These are phyloP conservation scores for Ephialtes manifestator DNA, from an alignment of 2,888 invertebrate genomes.

Conservation along the genomic window DNA sequence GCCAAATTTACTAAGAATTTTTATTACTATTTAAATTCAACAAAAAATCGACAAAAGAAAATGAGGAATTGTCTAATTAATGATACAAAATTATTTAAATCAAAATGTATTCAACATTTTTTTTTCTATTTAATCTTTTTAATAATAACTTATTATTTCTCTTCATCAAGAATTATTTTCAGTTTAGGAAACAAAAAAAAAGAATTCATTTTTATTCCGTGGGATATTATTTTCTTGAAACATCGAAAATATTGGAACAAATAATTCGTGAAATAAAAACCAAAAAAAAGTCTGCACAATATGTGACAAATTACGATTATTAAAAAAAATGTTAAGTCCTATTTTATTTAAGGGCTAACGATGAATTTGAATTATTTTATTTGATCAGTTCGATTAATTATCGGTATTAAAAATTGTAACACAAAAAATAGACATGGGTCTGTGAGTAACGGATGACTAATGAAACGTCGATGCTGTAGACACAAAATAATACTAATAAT, in stretches of 20 bases:
- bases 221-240: too few species aligned
- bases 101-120: too few species aligned
- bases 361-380: not conserved
- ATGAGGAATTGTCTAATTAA: too few species aligned
- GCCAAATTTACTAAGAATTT: too few species aligned
- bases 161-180: not conserved
- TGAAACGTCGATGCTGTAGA: constrained; percentile 38
- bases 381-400: not conserved
- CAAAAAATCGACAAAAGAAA: too few species aligned
- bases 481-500: constrained; percentile 30
- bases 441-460: constrained; percentile 12
- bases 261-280: not conserved
- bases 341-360: not conserved
- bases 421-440: constrained; percentile 5
- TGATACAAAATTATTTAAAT: too few species aligned
- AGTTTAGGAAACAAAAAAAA: not conserved
- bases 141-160: not conserved
- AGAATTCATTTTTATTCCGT: too few species aligned
- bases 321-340: not conserved
- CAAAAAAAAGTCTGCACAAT: not conserved
- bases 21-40: too few species aligned
- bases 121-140: too few species aligned
- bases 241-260: too few species aligned
- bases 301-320: too few species aligned
- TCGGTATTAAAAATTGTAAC: not conserved